Base-by-base conservation (phyloP, 2,888 invertebrate species). In the Dicyrtoma fusca region DNA sequence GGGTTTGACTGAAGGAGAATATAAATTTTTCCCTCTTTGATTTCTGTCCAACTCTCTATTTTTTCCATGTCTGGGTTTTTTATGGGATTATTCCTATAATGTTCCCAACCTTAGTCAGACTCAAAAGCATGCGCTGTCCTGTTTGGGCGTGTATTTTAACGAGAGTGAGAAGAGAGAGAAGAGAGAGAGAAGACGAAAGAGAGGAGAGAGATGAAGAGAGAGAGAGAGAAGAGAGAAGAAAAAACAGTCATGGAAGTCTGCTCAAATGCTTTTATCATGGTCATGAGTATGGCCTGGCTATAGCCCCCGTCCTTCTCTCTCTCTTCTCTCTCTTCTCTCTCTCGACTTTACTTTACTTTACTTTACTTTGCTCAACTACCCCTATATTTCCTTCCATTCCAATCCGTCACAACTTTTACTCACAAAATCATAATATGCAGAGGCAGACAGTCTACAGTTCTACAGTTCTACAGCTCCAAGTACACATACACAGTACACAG, bases 1-100 rank as follows among this genome's bases (percentile, higher is more conserved):
- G 51, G 51, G 51, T 51, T 51, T 51, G 51, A 51, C 51, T 51
- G 51, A 51, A 51, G 51, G 51, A 5, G 21, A 53, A 19, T 53
- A 53, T 53, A 53, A 53, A 53, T 53, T 53, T 53, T 53, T 53
- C 53, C 53, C 53, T 53, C 53, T 53, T 53, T 53, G 53, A 53
- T 53, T 34, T 53, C 53, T 53, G 53, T 53, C 53, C 53, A 53
- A 53, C 53, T 53, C 53, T 53, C 53, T 53, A 53, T 53, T 53
- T 53, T 53, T 53, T 53, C 53, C 53, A 53, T 53, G 53, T 53
- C 53, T 53, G 53, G 53, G 53, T 53, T 53, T 53, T 53, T 53
- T 53, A 53, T 53, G 53, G 53, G 53, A 53, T 53, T 53, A 53
- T 53, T 53, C 53, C 53, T 53, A 19, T 53, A 53, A 53, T 53